A percentile compares a stretch with the other conserved stretches of the same genome.
Conservation (phyloP, 2,113 vertebrate species). For the Sylvietta virens region DNA sequence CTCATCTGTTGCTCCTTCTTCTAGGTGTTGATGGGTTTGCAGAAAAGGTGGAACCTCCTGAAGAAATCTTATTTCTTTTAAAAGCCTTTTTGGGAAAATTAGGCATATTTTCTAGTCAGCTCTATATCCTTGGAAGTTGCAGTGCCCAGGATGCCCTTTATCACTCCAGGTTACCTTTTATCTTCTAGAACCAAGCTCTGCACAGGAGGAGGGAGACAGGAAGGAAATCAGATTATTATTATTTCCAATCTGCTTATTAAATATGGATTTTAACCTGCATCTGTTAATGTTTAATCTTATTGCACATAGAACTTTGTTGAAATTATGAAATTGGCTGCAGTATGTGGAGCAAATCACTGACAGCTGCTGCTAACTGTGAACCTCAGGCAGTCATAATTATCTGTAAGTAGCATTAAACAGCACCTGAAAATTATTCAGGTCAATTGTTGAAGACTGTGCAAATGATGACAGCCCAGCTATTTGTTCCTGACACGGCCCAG, state of each 20-base stretch:
- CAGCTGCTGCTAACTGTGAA: neutral
- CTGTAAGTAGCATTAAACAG: neutral
- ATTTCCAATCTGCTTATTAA: slow-evolving; percentile 5
- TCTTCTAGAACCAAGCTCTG: neutral
- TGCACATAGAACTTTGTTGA: neutral
- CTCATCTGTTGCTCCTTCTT: neutral
- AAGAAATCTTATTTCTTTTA: neutral
- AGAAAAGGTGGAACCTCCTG: neutral
- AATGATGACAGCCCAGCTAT: neutral
- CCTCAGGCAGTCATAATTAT: neutral
- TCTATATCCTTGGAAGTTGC: neutral
- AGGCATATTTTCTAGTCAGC: neutral
- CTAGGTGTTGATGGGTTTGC: neutral
- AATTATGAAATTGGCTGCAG: neutral
- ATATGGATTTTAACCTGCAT: slow-evolving; percentile 10
- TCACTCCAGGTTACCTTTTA: neutral
- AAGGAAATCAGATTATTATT: neutral
- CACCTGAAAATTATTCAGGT: neutral
- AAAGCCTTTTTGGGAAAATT: neutral
- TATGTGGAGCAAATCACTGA: neutral
- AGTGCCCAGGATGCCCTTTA: neutral
- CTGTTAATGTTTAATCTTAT: slow-evolving; percentile 36
- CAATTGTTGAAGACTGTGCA: neutral
- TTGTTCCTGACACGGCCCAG: neutral
- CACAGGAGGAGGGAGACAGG: neutral